Conservation (phyloP, 2,113 vertebrate genomes). For the Porphyrio hochstetteri region DNA sequence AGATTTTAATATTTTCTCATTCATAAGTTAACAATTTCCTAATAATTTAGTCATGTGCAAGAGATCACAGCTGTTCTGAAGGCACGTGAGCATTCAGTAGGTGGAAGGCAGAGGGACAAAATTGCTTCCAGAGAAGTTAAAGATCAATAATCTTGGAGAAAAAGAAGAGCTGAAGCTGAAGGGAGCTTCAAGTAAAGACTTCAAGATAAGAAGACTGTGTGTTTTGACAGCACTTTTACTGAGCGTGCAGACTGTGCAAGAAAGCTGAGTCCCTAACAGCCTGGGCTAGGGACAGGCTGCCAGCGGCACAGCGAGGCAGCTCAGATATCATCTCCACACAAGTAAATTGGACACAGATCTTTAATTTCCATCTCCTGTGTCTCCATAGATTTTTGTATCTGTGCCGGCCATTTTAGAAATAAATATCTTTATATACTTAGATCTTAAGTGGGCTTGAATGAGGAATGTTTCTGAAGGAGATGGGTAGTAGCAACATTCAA, state of each 20-base stretch:
- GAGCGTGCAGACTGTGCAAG: background rate
- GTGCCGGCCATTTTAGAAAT: background rate
- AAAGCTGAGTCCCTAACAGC: background rate
- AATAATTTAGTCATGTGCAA: background rate
- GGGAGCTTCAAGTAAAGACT: background rate
- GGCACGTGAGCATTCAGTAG: background rate
- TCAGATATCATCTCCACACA: background rate
- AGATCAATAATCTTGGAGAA: background rate
- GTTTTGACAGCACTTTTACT: background rate
- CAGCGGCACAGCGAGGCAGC: background rate
- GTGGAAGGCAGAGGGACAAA: background rate
- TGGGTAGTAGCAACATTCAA: background rate
- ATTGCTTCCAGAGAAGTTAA: background rate
- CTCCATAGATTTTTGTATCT: background rate
- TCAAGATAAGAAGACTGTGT: rapidly evolving
- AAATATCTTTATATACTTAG: background rate
- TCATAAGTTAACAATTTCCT: background rate
- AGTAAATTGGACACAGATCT: background rate
- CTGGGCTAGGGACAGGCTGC: background rate
- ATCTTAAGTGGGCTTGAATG: background rate
- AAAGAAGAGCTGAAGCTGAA: background rate
- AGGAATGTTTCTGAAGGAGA: background rate
- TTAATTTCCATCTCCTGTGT: background rate
- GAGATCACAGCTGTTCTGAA: rapidly evolving
- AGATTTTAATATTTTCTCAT: background rate